Conservation (phyloP, 2,797 vertebrate species). For the Takifugu ocellatus region DNA sequence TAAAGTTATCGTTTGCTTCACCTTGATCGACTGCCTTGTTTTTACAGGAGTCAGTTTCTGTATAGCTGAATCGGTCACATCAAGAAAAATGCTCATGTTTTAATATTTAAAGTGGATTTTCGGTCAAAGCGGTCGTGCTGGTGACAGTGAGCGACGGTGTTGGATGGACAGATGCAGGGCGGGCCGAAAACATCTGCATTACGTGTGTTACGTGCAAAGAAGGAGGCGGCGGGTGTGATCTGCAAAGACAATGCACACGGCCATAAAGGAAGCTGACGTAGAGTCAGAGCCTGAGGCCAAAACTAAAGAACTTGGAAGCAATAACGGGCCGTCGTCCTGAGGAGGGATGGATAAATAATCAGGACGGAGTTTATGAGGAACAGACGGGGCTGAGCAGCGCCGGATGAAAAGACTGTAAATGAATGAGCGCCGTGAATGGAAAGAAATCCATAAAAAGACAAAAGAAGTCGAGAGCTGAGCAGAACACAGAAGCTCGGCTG, state of each 20-base stretch:
- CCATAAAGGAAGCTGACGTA: constrained; percentile 17
- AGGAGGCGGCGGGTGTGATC: too few relatives aligned
- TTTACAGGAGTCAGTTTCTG: constrained; percentile 18
- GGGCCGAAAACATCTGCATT: not conserved
- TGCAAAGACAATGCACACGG: not conserved
- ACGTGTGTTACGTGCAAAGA: not conserved
- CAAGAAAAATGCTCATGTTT: constrained; percentile 4
- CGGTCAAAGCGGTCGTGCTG: not conserved
- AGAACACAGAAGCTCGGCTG: constrained; percentile 49
- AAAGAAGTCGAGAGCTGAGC: not conserved
- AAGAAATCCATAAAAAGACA: constrained; percentile 1
- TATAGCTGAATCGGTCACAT: not conserved
- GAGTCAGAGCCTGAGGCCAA: constrained; percentile 38
- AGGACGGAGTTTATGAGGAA: constrained; percentile 39
- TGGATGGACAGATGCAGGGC: not conserved
- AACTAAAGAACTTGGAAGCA: constrained; percentile 60
- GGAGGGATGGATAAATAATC: constrained; percentile 43
- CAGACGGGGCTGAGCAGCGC: constrained; percentile 28
- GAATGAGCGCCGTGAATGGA: not conserved
- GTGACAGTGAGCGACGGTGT: not conserved
- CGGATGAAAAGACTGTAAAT: not conserved
- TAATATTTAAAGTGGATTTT: not conserved
- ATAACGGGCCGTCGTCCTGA: constrained; percentile 42
- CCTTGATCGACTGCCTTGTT: constrained; percentile 42
- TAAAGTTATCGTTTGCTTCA: constrained; percentile 47